Conservation (phyloP, 1,140 invertebrate genomes). For the Hylyphantes graminicola region DNA sequence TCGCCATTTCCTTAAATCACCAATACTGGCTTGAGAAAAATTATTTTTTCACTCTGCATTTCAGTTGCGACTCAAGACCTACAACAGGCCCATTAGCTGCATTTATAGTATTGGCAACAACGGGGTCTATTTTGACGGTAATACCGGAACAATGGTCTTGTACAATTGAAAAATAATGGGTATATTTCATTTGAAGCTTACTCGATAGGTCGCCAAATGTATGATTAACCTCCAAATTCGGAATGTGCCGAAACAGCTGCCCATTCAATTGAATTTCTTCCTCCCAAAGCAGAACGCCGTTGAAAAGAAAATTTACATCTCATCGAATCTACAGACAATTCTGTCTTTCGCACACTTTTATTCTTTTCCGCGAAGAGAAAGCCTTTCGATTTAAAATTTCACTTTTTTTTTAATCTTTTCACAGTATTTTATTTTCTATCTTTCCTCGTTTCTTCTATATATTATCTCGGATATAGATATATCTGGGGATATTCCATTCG, state of each 20-base stretch:
- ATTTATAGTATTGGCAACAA: no score
- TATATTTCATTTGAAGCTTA: no score
- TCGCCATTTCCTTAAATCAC: no score
- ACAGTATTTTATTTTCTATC: slow-evolving; percentile 47
- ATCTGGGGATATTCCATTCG: slow-evolving; percentile 29
- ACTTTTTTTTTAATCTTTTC: slow-evolving; percentile 39
- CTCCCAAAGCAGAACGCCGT: slow-evolving; percentile 42
- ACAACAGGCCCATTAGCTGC: no score
- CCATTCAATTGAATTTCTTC: slow-evolving; percentile 47
- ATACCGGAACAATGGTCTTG: no score
- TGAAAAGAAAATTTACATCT: slow-evolving; percentile 58
- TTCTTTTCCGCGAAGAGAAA: slow-evolving; percentile 19
- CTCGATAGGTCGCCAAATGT: slow-evolving; percentile 19
- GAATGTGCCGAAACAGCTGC: slow-evolving; percentile 5
- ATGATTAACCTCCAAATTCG: slow-evolving; percentile 12
- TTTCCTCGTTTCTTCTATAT: slow-evolving; percentile 13
- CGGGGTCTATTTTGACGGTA: no score
- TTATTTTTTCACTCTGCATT: no score
- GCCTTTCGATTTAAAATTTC: slow-evolving; percentile 57
- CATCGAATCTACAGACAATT: slow-evolving; percentile 55
- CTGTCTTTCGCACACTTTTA: slow-evolving; percentile 45
- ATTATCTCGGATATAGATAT: slow-evolving; percentile 39
- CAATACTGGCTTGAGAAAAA: no score
- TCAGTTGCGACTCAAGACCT: no score
- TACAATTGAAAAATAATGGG: no score